Evolutionary conservation across 2,888 invertebrate species (phyloP).

Genomic region (Apotomis betuletana): DNA sequence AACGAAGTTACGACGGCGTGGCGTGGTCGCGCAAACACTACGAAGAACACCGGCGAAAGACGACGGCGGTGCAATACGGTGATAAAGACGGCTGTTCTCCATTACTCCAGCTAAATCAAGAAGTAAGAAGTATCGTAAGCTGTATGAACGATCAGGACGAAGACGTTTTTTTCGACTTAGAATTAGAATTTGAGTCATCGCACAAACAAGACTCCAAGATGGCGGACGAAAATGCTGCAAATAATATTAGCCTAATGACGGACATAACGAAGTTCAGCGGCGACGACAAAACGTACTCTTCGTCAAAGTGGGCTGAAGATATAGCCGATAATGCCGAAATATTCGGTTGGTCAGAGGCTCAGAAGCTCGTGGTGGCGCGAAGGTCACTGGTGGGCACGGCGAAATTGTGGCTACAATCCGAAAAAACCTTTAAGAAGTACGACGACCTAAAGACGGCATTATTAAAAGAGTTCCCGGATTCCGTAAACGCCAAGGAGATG

Average conservation of each 20-base stretch:
- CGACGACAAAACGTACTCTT: slow-evolving; percentile 1
- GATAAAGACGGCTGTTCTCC: no score
- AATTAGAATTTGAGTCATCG: no score
- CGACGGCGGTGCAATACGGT: no score
- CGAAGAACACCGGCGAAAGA: no score
- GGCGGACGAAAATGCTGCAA: not conserved
- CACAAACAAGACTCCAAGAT: not conserved
- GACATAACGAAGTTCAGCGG: slow-evolving; percentile 8
- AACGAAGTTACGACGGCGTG: no score
- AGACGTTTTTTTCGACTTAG: no score
- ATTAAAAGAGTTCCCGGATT: not conserved
- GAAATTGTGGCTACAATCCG: not conserved
- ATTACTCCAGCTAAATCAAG: no score
- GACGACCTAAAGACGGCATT: not conserved
- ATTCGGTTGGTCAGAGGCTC: not conserved
- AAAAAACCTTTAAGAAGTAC: not conserved
- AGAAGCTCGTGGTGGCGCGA: slow-evolving; percentile 2
- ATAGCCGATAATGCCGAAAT: slow-evolving; percentile 5
- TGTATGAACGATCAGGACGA: no score
- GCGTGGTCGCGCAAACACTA: no score
- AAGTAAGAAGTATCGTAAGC: no score
- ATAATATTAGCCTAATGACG: not conserved
- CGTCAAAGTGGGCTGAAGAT: not conserved
- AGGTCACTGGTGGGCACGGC: slow-evolving; percentile 7
- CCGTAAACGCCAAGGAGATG: not conserved